Base-by-base conservation (phyloP, 2,888 invertebrate species). In the Amphipoea oculea region DNA sequence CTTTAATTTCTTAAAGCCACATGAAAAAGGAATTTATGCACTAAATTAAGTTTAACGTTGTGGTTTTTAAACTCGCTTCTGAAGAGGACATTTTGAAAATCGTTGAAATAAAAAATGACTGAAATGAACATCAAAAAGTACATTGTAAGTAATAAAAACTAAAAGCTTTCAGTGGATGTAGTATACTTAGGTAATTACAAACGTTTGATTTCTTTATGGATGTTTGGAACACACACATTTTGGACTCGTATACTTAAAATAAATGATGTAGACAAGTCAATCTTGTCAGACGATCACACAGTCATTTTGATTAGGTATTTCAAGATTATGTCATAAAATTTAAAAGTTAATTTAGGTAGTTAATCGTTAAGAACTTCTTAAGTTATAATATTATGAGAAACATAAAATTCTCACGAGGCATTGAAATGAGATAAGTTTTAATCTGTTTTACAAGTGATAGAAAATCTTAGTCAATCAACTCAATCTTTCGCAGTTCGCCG, bases 101-200 rank as follows among this genome's bases (percentile, higher is more conserved):
- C 74, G 73, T 82, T 79, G 85, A 83, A 88, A 88, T 89, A 80
- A 84, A 86, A 87, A 87, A 29, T 82, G 87, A 85, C 73, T 83
- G 72, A 63, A 74, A 54, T 29, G 78, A 86, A 91, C 89, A 90
- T 90, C 89, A 91, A 90, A 89, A 89, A 86, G 86, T 78, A 84
- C 86, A 83, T 88, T 67, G 57, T 40, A 5, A 40, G 40, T 73
- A 72, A 54, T 91, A 40, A 82, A 90, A 89, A 89, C 88, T 91
- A 91, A 93, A 92, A 93, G 92, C 91, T 91, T 91, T 90, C 86
- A 78, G 81, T 87, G 73, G 81, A 78, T 82, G 72, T 73, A 81
- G 71, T 87, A 85, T 82, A 89, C 84, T 90, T 90, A n/a, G n/a
- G n/a, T n/a, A 90, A 90, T 92, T 89, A 90, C 88, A 80, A 87